Conservation (phyloP, 2,113 vertebrate genomes). For the Dasypus novemcinctus region DNA sequence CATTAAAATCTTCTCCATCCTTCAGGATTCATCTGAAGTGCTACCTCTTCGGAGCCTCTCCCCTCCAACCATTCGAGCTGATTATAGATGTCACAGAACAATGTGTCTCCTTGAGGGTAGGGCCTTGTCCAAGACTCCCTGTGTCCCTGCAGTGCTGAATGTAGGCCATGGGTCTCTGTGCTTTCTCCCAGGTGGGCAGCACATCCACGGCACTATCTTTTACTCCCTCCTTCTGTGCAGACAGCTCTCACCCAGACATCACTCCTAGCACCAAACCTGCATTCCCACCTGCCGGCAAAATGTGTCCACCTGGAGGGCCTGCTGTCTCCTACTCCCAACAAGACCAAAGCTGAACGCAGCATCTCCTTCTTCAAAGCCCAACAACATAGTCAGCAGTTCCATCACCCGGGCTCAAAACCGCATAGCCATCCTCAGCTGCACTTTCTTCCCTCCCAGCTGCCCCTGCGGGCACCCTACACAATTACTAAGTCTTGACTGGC, state of each 20-base stretch:
- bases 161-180: neutral
- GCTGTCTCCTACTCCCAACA: neutral
- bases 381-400: neutral
- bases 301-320: slow-evolving; percentile 33
- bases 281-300: neutral
- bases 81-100: neutral
- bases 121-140: neutral
- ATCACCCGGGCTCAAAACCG: neutral
- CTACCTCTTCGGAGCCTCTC: neutral
- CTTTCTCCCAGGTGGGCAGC: neutral
- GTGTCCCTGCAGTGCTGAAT: neutral
- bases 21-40: neutral
- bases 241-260: neutral
- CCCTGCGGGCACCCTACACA: neutral
- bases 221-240: neutral
- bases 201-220: neutral
- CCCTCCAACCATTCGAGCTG: neutral
- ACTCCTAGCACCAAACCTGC: neutral
- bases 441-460: neutral
- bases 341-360: slow-evolving; percentile 18
- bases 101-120: neutral
- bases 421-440: neutral
- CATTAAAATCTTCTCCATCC: neutral
- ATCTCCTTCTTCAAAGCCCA: neutral
- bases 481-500: neutral